A percentile compares a stretch with the other conserved stretches of the same genome.
Conservation (phyloP, 2,888 invertebrate species). For the Athalia cordata region DNA sequence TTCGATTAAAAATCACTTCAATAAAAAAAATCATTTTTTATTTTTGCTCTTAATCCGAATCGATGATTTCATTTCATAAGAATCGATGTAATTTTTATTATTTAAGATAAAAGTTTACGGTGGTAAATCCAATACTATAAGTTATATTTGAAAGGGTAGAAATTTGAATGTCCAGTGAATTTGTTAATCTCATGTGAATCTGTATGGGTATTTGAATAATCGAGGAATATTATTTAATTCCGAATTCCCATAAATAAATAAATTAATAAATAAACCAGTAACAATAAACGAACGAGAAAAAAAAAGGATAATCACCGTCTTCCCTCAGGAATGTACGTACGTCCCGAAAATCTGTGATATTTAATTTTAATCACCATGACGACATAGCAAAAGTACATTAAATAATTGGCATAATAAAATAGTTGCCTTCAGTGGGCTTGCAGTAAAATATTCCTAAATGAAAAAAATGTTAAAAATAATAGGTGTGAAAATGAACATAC, state of each 20-base stretch:
- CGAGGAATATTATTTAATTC: not conserved
- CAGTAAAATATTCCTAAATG: too few relatives aligned
- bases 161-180: conserved; percentile 1
- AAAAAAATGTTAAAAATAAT: conserved; percentile 2
- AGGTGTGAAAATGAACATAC: conserved; percentile 11
- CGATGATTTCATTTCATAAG: too few relatives aligned
- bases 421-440: not conserved
- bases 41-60: too few relatives aligned
- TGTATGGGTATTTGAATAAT: not conserved
- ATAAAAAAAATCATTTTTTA: too few relatives aligned
- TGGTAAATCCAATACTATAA: too few relatives aligned
- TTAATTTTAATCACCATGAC: conserved; percentile 3
- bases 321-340: not conserved
- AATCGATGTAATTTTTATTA: too few relatives aligned
- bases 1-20: too few relatives aligned
- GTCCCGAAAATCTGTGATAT: not conserved
- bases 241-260: not conserved
- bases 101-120: too few relatives aligned
- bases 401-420: not conserved
- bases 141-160: too few relatives aligned
- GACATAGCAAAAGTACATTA: conserved; percentile 1
- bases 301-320: not conserved
- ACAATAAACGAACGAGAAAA: not conserved
- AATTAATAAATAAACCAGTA: conserved; percentile 3
- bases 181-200: not conserved